Conservation (phyloP, 2,113 vertebrate genomes). For the Myrmophylax atrothorax region DNA sequence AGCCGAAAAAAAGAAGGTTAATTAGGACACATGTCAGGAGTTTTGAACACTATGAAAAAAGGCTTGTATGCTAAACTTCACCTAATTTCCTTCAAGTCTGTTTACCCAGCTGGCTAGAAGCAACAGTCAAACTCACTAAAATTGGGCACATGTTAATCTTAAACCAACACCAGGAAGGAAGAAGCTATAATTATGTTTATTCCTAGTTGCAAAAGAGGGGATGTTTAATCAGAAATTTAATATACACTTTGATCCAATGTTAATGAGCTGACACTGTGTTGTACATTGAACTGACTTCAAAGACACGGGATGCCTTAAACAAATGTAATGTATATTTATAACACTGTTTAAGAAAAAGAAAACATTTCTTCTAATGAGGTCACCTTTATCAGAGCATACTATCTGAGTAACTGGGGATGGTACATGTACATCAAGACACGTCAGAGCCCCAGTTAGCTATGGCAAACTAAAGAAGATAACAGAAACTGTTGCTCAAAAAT, state of each 20-base stretch:
- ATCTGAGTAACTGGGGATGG: slow-evolving; percentile 1
- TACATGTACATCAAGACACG: background rate
- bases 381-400: slow-evolving; percentile 42
- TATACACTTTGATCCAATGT: slow-evolving; percentile 56
- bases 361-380: slow-evolving; percentile 60
- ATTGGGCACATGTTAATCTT: slow-evolving; percentile 29
- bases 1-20: slow-evolving; percentile 41
- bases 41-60: slow-evolving; percentile 13
- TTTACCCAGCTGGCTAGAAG: slow-evolving; percentile 54
- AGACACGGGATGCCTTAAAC: slow-evolving; percentile 45
- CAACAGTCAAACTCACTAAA: slow-evolving; percentile 36
- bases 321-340: slow-evolving; percentile 65
- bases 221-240: slow-evolving; percentile 66
- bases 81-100: slow-evolving; percentile 33
- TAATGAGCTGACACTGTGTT: slow-evolving; percentile 50
- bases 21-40: slow-evolving; percentile 44
- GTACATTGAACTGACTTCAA: slow-evolving; percentile 57
- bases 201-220: slow-evolving; percentile 38
- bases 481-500: background rate
- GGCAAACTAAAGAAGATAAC: background rate
- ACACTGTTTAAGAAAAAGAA: slow-evolving; percentile 49
- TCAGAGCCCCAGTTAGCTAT: background rate
- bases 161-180: slow-evolving; percentile 63
- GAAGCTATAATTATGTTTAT: slow-evolving; percentile 65
- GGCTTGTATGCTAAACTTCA: background rate